phyloP scores from a whole-genome alignment of 2,888 invertebrate genomes.

The Ametastegia equiseti region DNA sequence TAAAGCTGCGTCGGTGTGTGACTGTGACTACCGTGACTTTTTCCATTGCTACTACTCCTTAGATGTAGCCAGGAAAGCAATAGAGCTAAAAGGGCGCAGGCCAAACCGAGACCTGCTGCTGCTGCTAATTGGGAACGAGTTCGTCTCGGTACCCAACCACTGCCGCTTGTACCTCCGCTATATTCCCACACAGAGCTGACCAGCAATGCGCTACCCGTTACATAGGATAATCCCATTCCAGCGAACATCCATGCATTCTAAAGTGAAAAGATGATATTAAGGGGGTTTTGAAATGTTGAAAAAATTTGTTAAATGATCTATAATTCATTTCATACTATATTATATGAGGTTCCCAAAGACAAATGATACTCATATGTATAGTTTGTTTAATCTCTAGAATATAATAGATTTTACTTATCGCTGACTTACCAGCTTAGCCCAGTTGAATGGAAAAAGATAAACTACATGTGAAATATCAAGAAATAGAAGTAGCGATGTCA shows the following conservation, averaged over 20 bases:
- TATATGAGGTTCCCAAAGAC: constrained; percentile 5
- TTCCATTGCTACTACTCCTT: constrained; percentile 65
- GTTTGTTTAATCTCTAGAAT: not conserved
- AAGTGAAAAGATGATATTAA: constrained; percentile 55
- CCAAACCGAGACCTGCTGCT: constrained; percentile 70
- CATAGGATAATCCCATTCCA: constrained; percentile 84
- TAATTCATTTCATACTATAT: not conserved
- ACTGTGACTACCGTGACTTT: constrained; percentile 64
- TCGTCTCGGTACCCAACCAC: constrained; percentile 83
- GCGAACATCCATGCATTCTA: constrained; percentile 87
- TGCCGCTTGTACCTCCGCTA: constrained; percentile 79
- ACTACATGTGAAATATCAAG: constrained; percentile 88
- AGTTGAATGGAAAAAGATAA: constrained; percentile 88
- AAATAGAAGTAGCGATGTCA: constrained; percentile 86
- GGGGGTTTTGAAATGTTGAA: not conserved
- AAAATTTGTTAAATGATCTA: not conserved
- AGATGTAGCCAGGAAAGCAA: constrained; percentile 72
- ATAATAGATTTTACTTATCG: not conserved
- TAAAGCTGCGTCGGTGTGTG: constrained; percentile 69
- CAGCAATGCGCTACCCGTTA: constrained; percentile 82
- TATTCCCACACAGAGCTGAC: constrained; percentile 83
- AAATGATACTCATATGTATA: constrained; percentile 20
- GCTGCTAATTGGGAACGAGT: constrained; percentile 82
- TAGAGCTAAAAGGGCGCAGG: constrained; percentile 72
- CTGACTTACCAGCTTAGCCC: constrained; percentile 85